Evolutionary conservation across 1,140 invertebrate species (phyloP).

Genomic region (Dreissena polymorpha): DNA sequence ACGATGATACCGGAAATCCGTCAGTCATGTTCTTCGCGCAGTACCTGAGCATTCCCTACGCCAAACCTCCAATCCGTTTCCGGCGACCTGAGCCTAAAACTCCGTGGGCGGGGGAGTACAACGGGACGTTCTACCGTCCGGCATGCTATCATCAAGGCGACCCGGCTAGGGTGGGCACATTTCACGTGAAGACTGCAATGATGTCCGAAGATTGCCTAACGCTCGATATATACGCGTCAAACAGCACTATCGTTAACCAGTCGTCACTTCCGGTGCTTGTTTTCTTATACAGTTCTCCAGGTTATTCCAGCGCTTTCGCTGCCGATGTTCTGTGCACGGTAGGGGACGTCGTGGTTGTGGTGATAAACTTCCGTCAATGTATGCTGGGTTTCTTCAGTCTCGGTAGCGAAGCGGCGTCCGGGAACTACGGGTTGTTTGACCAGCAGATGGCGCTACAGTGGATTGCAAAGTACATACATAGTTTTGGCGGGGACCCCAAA

Average conservation of each 20-base stretch:
- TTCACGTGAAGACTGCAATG: background rate
- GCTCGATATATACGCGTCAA: slow-evolving; percentile 37
- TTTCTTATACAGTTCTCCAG: slow-evolving; percentile 12
- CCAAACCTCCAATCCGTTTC: slow-evolving; percentile 91
- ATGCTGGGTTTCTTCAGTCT: slow-evolving; percentile 88
- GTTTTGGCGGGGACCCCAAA: slow-evolving; percentile 28
- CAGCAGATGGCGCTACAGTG: slow-evolving; percentile 44
- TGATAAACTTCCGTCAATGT: slow-evolving; percentile 88
- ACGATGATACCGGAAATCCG: background rate
- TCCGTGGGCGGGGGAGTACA: slow-evolving; percentile 27
- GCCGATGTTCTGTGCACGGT: slow-evolving; percentile 16
- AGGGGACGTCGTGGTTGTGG: slow-evolving; percentile 39
- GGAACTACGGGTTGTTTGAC: slow-evolving; percentile 48
- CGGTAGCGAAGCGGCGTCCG: slow-evolving; percentile 10
- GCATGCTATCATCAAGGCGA: slow-evolving; percentile 13
- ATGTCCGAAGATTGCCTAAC: slow-evolving; percentile 44
- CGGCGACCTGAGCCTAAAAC: slow-evolving; percentile 88
- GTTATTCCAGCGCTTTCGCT: slow-evolving; percentile 21
- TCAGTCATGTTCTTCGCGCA: slow-evolving; percentile 65
- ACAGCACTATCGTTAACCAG: background rate
- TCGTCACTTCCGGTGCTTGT: slow-evolving; percentile 27
- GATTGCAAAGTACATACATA: slow-evolving; percentile 36
- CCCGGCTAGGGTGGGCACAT: background rate
- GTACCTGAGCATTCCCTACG: slow-evolving; percentile 94
- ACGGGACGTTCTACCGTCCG: slow-evolving; percentile 26